Base-by-base conservation (phyloP, 2,113 vertebrate genomes). In the Pseudonaja textilis region DNA sequence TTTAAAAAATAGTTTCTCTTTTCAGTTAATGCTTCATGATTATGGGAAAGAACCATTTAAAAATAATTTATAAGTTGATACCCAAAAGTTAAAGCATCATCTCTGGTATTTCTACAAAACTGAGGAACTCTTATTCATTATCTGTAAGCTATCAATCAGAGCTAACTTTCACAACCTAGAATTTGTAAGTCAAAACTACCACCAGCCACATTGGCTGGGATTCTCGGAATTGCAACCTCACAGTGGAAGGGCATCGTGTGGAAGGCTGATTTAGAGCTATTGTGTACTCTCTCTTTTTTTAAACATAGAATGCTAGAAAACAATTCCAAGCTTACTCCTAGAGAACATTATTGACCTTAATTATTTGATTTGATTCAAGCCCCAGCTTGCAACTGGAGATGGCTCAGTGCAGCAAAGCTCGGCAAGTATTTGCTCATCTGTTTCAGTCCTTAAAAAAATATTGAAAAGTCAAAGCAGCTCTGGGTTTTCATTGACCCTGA, bases 381-480 rank as follows among this genome's bases (percentile, higher is more conserved):
- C 7, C 14, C 23, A 2, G 22, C 39, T n/a, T 26, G 39, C 52
- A 45, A 20, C 5, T 10, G 42, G 34, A 55, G 74, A 8, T 39
- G 34, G 22, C 8, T n/a, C 29, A 45, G 55, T 25, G 4, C 34
- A 91, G 81, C 39, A 69, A 69, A 69, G 14, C 29, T 34, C 14
- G 22, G 47, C 23, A 45, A 22, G 52, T 22, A 12, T 50, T 22
- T 42, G 9, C 9, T 52, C 56, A 3, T 50, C 25, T 39, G 6
- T 23, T 89, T n/a, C 52, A 25, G 34, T 3, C 54, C 61, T 74
- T 69, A 3, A 3, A 7, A 50, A 29, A 56, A 39, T 29, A 20
- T 12, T 47, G 64, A 89, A 12, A 3, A 16, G 54, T 97, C 96
- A 99, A 90, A 99, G 97, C 26, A 99, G 97, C 56, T 96, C 98